Evolutionary conservation across 2,797 vertebrate genomes (phyloP), one percentile per base, ranked within the genome.

Genomic region (Gallirallus australis): DNA sequence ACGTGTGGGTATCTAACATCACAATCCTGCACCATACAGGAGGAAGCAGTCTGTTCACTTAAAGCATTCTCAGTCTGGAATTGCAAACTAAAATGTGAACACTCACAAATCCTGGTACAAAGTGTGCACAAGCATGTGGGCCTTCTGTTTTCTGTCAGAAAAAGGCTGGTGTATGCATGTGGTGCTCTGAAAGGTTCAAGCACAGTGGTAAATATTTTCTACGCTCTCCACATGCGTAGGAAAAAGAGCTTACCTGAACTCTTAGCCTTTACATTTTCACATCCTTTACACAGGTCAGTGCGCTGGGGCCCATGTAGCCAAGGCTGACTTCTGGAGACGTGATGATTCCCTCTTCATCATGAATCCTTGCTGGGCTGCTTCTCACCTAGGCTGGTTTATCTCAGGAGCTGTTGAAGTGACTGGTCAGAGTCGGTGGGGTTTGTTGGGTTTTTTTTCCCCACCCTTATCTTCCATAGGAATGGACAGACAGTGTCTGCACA

Each of bases 181-280:
- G 35, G 30, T 66, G n/a, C n/a, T 80, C 87, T 80, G 68, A 76
- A 82, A 93, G 64, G 66, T 35, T 72, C 52, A 42, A 24, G 8
- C 20, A 40, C 13, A 35, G 13, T 40, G 57, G 69, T 45, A 65
- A 86, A 45, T 21, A 16, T n/a, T 61, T 80, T 50, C n/a, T 12
- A 63, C 40, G 71, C 24, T 81, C 54, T 37, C 21, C 31, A 88
- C 84, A 64, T 39, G 64, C 0, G 1, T 72, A 83, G 56, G 48
- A 65, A 68, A 66, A 92, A 89, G 40, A 81, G 40, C 91, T 94
- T 94, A 97, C 95, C 94, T 88, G 72, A 21, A 61, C 24, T 72
- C 25, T 52, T 65, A 78, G 78, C 54, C 83, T 92, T 86, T 56
- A 65, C 6, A 30, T 8, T 89, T 70, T 88, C 35, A 88, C 64